A percentile compares a stretch with the other conserved stretches of the same genome.
These are phyloP conservation scores for Fringilla coelebs DNA, from an alignment of 2,797 vertebrate genomes.

Conservation along the genomic window DNA sequence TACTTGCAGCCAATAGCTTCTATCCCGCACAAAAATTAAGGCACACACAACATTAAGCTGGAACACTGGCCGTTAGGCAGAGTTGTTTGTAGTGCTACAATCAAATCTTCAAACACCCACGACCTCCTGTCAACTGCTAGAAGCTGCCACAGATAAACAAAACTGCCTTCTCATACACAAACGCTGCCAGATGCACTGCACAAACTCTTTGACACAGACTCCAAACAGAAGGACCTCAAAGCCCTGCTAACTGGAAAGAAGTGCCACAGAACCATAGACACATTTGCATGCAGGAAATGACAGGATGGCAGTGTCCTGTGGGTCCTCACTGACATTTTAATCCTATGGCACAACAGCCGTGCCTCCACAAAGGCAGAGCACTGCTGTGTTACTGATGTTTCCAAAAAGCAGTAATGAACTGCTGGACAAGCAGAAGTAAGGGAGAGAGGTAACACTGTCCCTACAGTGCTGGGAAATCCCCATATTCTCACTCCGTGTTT, in stretches of 20 bases:
- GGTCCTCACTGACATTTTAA: not conserved
- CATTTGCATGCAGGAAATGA: not conserved
- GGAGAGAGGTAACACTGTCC: not conserved
- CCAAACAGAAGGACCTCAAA: not conserved
- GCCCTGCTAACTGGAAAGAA: not conserved
- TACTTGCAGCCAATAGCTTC: not conserved
- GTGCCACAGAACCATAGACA: not conserved
- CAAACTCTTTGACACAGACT: not conserved
- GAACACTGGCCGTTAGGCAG: not conserved
- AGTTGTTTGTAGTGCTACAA: not conserved
- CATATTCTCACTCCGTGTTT: not conserved
- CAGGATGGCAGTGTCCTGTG: not conserved
- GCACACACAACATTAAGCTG: not conserved
- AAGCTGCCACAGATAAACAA: not conserved
- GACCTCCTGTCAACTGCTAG: not conserved
- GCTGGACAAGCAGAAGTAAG: not conserved
- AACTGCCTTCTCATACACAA: not conserved
- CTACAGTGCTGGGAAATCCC: not conserved
- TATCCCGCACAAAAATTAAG: not conserved
- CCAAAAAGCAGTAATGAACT: not conserved
- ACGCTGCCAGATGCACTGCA: not conserved
- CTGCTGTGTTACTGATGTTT: not conserved
- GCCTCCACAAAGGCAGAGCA: not conserved
- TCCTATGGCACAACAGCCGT: fast-evolving
- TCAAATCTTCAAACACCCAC: not conserved